A percentile compares a stretch with the other conserved stretches of the same genome.
These are phyloP conservation scores for Ichneumon xanthorius DNA, from an alignment of 2,888 invertebrate species.

Conservation along the genomic window DNA sequence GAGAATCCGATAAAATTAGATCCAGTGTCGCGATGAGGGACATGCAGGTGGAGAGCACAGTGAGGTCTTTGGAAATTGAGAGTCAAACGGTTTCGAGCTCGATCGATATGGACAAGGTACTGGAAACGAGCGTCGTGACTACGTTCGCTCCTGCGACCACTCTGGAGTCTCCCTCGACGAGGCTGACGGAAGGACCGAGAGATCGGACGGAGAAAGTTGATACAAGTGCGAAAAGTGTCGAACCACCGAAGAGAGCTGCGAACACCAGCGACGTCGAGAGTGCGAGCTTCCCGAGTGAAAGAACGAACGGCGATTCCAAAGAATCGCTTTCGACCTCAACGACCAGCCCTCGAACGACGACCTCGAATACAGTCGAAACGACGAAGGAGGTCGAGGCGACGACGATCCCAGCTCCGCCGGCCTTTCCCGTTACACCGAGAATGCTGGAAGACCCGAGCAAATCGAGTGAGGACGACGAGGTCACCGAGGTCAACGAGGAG, in stretches of 20 bases:
- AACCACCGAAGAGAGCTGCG: constrained; percentile 1
- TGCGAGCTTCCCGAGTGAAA: constrained; percentile 18
- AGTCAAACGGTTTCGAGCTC: constrained; percentile 11
- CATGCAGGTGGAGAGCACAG: constrained; percentile 19
- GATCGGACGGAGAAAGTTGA: neutral
- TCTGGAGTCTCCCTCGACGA: constrained; percentile 36
- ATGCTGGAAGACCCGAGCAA: constrained; percentile 64
- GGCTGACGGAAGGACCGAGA: neutral
- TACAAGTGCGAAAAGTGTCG: constrained; percentile 9
- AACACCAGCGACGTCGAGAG: neutral
- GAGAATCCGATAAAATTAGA: constrained; percentile 24
- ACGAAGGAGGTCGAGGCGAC: constrained; percentile 63
- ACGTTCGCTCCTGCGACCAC: constrained; percentile 31
- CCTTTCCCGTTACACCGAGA: constrained; percentile 78
- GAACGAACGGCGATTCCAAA: constrained; percentile 14
- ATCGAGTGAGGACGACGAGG: constrained; percentile 17
- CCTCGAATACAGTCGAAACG: constrained; percentile 55
- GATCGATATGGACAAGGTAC: neutral
- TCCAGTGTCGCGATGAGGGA: constrained; percentile 45
- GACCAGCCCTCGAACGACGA: constrained; percentile 58
- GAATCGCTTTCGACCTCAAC: constrained; percentile 48
- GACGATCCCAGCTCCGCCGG: constrained; percentile 63
- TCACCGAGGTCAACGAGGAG: constrained; percentile 47
- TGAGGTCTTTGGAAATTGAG: neutral
- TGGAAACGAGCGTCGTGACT: constrained; percentile 24